A percentile compares a stretch with the other conserved stretches of the same genome.
Conservation (phyloP, 2,888 invertebrate species). For the Philopedon plagiatum region DNA sequence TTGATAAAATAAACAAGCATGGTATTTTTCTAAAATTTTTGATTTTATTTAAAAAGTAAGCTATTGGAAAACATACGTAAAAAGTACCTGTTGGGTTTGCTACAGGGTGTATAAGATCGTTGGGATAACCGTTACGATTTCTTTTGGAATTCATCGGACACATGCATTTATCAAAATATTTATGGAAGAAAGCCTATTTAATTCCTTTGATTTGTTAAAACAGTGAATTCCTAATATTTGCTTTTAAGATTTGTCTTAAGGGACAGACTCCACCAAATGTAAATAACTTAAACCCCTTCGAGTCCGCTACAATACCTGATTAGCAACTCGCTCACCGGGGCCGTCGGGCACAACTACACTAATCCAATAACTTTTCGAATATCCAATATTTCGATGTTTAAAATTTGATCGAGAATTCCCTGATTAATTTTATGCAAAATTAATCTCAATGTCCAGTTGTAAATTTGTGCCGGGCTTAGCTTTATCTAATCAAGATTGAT, state of each 20-base stretch:
- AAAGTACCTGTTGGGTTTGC: no score
- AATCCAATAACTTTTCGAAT: slow-evolving; percentile 4
- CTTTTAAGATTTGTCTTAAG: neutral
- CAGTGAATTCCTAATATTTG: no score
- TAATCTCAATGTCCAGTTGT: slow-evolving; percentile 6
- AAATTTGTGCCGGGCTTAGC: neutral
- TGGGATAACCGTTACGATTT: no score
- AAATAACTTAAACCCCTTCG: neutral
- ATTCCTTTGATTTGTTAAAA: no score
- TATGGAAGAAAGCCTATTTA: no score
- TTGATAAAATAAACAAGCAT: no score
- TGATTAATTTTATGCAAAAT: slow-evolving; percentile 15
- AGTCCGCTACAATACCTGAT: slow-evolving; percentile 5
- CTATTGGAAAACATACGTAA: no score
- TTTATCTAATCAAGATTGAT: slow-evolving; percentile 9
- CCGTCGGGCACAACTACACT: neutral
- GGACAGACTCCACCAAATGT: neutral
- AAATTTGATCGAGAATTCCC: slow-evolving; percentile 9
- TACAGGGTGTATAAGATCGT: no score
- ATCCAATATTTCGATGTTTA: slow-evolving; percentile 8
- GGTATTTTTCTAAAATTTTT: no score
- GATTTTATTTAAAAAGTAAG: no score
- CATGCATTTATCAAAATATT: no score
- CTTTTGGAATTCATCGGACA: no score
- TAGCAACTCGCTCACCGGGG: neutral